Base-by-base conservation (phyloP, 2,113 vertebrate species). In the Nothoprocta perdicaria region DNA sequence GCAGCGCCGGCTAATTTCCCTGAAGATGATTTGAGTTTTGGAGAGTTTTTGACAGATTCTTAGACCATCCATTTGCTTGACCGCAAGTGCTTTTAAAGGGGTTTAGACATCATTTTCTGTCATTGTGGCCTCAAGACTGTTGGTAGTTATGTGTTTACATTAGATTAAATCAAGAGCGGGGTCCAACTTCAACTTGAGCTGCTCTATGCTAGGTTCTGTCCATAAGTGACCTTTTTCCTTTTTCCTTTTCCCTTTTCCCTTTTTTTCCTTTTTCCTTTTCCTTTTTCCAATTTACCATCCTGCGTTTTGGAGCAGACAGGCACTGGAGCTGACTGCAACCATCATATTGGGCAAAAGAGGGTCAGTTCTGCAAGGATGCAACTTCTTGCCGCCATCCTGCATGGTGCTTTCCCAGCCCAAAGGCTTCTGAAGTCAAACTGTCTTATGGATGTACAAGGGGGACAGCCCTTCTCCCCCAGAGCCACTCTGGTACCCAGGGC, bases 1-100 rank as follows among this genome's bases (percentile, higher is more conserved):
- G 63, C 58, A 84, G 66, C 41, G 66, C 73, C 90, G 68, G 71
- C 63, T 93, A 91, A 93, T 92, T 94, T 90, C 11, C 52, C 72
- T 78, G 68, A 94, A 92, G 89, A 95, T 76, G n/a, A 80, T 91
- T 71, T 76, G 65, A 88, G 75, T 52, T 96, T 94, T 81, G 90
- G 84, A 94, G 65, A 88, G 75, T 52, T 96, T 94, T 81, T 92
- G 84, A 94, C 67, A 60, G 65, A 53, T 40, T 86, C 73, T 53
- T 33, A 90, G 83, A 83, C 40, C 61, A 81, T 48, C 66, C 2
- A 3, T 88, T 94, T 86, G 9, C 31, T 81, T 75, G 46, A 31
- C 80, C 19, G 84, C 52, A 29, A 2, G 14, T 92, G 65, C 17
- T 95, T 88, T 90, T 87, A 45, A 58, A 89, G 74, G n/a, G 10